Base-by-base conservation (phyloP, 2,113 vertebrate genomes). In the Hucho hucho region DNA sequence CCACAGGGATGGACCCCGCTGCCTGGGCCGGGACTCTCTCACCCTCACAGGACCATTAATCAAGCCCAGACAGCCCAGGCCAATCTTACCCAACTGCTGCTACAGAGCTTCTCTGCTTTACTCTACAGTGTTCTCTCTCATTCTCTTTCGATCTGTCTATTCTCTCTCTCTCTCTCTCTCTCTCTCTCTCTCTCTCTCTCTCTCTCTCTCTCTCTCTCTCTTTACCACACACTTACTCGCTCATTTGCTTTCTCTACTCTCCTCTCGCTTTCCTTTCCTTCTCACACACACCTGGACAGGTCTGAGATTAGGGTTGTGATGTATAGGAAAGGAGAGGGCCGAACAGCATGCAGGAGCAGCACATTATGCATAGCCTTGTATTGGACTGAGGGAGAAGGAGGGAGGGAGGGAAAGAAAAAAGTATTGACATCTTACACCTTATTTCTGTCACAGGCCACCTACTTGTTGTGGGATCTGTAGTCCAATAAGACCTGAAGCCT, bases 1-100 rank as follows among this genome's bases (percentile, higher is more conserved):
- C 97, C 98, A 99, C 95, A 92, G 96, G 98, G 98, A 99, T 98
- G 97, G 97, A 99, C 97, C 98, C 89, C 94, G 96, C 96, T 97
- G 95, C 97, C 96, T 97, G 96, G 97, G 96, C 97, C 96, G 94
- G 96, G 97, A 98, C 96, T 99, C 96, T 97, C 95, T 99, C 96
- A 97, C 97, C 96, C 96, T 96, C 95, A 81, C 95, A 95, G 95
- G 95, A 94, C 96, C 94, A 99, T 99, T 99, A 99, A 99, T 99
- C 98, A 99, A 99, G 96, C 97, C 98, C 97, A 99, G 92, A 92
- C 91, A 91, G 89, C 49, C 43, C 95, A 93, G 94, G 93, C 95
- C 96, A 95, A 95, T 97, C 96, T 95, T 28, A 94, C 94, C 95
- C 93, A 92, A 92, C 93, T 93, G 94, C 93, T 89, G 83, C 77